Evolutionary conservation across 2,888 invertebrate genomes (phyloP).

Genomic region (Bedellia somnulentella): DNA sequence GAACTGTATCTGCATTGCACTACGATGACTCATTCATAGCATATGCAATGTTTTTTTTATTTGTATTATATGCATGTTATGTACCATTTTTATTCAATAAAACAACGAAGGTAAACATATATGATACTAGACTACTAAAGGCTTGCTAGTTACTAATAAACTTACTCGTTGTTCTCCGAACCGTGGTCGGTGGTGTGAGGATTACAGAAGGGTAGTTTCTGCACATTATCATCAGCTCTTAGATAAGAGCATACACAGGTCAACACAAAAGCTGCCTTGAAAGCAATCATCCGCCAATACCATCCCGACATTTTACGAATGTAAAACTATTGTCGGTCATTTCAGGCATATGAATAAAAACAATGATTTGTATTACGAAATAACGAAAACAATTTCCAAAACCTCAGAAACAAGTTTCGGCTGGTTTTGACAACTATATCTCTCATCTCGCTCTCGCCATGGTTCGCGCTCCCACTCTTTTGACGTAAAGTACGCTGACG

Average conservation of each 20-base stretch:
- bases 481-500: too few relatives aligned
- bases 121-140: too few relatives aligned
- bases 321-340: conserved; percentile 41
- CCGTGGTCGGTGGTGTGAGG: conserved; percentile 29
- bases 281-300: conserved; percentile 44
- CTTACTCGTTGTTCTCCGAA: conserved; percentile 36
- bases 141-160: conserved; percentile 11
- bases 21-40: conserved; percentile 38
- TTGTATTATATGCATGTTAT: too few relatives aligned
- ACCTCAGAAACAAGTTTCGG: conserved; percentile 6
- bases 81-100: too few relatives aligned
- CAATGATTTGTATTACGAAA: conserved; percentile 35
- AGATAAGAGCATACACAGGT: conserved; percentile 35
- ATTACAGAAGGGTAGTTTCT: conserved; percentile 49
- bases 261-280: conserved; percentile 33
- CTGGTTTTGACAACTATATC: too few relatives aligned
- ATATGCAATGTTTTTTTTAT: conserved; percentile 24
- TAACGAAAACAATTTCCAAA: conserved; percentile 19
- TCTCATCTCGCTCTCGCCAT: too few relatives aligned
- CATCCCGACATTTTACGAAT: conserved; percentile 47
- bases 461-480: too few relatives aligned
- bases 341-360: too few relatives aligned
- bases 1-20: too few relatives aligned
- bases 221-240: conserved; percentile 38
- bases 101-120: too few relatives aligned